Percentiles rank a stretch among this genome's conserved stretches.
Conservation (phyloP, 2,888 invertebrate species). For the Zonitis immaculata region DNA sequence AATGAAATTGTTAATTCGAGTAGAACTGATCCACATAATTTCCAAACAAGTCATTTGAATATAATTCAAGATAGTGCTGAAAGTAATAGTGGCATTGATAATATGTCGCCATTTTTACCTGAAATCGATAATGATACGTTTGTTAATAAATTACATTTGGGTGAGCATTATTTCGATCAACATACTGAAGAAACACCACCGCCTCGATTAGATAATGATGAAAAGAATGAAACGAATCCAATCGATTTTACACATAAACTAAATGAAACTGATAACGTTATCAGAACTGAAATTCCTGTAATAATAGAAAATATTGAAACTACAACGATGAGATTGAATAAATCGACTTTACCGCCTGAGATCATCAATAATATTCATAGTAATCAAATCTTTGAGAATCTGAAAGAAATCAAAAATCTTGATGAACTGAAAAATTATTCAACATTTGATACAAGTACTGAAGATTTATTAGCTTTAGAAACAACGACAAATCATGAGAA, state of each 20-base stretch:
- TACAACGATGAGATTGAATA: background rate
- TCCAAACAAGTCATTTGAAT: background rate
- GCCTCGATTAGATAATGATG: constrained; percentile 52
- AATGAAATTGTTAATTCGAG: constrained; percentile 16
- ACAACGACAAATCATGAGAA: constrained; percentile 38
- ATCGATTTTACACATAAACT: constrained; percentile 31
- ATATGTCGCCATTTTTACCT: constrained; percentile 65
- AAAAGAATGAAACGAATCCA: constrained; percentile 50
- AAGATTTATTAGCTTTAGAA: constrained; percentile 45
- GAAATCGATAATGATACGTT: constrained; percentile 60
- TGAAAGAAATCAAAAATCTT: constrained; percentile 1
- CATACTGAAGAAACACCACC: constrained; percentile 36
- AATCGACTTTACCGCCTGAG: constrained; percentile 32
- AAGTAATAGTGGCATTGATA: constrained; percentile 40
- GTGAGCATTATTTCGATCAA: constrained; percentile 34
- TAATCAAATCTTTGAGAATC: constrained; percentile 35
- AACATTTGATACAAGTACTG: constrained; percentile 34
- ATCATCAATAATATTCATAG: constrained; percentile 43
- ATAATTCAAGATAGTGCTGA: constrained; percentile 11
- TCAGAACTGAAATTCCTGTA: background rate
- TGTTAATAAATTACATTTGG: constrained; percentile 57
- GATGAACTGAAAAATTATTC: constrained; percentile 6
- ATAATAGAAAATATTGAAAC: constrained; percentile 5
- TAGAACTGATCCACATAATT: background rate
- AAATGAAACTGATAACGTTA: constrained; percentile 13